Conservation (phyloP, 2,888 invertebrate species). For the Linyphia triangularis region DNA sequence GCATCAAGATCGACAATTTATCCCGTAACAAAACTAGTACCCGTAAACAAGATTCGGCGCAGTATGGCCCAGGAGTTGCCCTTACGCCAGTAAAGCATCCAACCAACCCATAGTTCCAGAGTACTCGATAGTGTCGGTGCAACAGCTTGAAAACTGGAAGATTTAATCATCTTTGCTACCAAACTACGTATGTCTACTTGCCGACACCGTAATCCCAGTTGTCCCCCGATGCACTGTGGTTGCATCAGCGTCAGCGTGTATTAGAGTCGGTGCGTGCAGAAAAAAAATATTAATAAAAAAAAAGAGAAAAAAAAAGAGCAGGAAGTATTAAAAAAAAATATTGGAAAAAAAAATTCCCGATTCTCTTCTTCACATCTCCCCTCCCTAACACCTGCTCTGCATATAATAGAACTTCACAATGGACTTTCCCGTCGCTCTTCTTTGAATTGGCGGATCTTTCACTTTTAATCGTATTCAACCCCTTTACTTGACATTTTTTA, state of each 20-base stretch:
- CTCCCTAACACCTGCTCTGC: conserved; percentile 41
- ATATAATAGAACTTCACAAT: conserved; percentile 40
- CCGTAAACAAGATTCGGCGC: too few relatives aligned
- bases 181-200: conserved; percentile 12
- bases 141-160: not conserved
- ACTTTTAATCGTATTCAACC: conserved; percentile 29
- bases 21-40: too few relatives aligned
- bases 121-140: not conserved
- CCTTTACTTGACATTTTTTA: conserved; percentile 14
- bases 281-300: too few relatives aligned
- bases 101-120: too few relatives aligned
- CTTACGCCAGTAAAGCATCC: too few relatives aligned
- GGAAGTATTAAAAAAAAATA: conserved; percentile 32
- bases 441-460: conserved; percentile 44
- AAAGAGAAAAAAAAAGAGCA: conserved; percentile 10
- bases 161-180: conserved; percentile 3
- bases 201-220: conserved; percentile 19
- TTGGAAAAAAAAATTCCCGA: conserved; percentile 14
- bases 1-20: too few relatives aligned
- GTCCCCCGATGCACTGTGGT: conserved; percentile 29
- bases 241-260: conserved; percentile 9
- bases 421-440: conserved; percentile 35
- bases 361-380: conserved; percentile 21
- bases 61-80: too few relatives aligned
- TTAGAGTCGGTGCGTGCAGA: too few relatives aligned